A percentile compares a stretch with the other conserved stretches of the same genome.
Conservation (phyloP, 2,797 vertebrate genomes). For the Masticophis lateralis region DNA sequence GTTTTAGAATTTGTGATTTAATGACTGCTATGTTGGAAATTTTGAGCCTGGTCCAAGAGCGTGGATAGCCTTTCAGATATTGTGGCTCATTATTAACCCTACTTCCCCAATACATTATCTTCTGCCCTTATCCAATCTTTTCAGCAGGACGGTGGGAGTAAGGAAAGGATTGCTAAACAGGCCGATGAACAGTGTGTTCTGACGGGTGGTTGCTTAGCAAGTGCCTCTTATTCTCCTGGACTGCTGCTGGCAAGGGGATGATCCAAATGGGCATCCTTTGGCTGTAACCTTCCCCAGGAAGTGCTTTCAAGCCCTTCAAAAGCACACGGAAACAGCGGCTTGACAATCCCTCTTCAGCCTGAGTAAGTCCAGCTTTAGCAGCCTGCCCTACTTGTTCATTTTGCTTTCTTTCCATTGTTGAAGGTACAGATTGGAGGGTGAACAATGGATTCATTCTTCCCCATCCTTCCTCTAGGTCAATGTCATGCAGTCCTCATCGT, state of each 20-base stretch:
- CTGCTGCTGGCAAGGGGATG: conserved; percentile 48
- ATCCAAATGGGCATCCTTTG: conserved; percentile 63
- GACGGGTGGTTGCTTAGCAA: conserved; percentile 56
- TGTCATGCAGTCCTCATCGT: not conserved
- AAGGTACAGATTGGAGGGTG: conserved; percentile 11
- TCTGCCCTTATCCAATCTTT: conserved; percentile 28
- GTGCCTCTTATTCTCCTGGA: conserved; percentile 43
- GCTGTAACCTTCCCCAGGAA: conserved; percentile 48
- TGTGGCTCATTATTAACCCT: conserved; percentile 31
- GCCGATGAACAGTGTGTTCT: conserved; percentile 56
- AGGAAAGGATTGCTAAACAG: conserved; percentile 36
- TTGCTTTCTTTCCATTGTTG: conserved; percentile 6
- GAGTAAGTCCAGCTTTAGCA: not conserved
- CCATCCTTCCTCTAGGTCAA: not conserved
- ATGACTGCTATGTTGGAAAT: not conserved
- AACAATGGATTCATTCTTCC: conserved; percentile 25
- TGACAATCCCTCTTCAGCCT: conserved; percentile 23
- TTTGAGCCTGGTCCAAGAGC: conserved; percentile 1
- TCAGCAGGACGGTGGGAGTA: conserved; percentile 40
- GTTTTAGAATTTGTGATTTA: not conserved
- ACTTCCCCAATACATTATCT: conserved; percentile 3
- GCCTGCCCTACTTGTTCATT: conserved; percentile 30
- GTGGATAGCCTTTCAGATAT: not conserved
- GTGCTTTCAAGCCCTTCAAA: conserved; percentile 54
- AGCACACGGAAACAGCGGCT: conserved; percentile 26